Base-by-base conservation (phyloP, 2,888 invertebrate genomes). In the Ophion ellenae region DNA sequence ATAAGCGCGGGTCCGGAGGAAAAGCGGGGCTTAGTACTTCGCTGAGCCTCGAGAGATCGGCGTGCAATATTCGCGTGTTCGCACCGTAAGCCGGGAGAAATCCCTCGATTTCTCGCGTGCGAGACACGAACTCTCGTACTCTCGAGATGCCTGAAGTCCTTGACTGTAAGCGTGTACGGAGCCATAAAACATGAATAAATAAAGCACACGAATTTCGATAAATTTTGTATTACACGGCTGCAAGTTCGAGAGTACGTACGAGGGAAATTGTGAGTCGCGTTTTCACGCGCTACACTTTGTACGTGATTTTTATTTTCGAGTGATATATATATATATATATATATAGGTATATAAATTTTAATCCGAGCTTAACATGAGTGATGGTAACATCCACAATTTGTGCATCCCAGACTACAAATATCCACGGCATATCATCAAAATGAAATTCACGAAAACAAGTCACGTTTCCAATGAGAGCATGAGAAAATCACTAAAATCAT, bases 61-160 rank as follows among this genome's bases (percentile, higher is more conserved):
- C 28, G 64, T 66, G 82, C 85, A 83, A 85, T 85, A 80, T 85
- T 73, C 71, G 70, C 57, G 76, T 59, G 36, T 32, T 59, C 59
- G 53, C 66, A 47, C 14, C 11, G 10, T 5, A 59, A 59, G 75
- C 11, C 45, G 45, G 45, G 17, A 74, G n/a, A 47, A 24, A n/a
- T 67, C 40, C 24, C 32, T 53, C 36, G 32, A n/a, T 40, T 74
- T 53, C 63, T 69, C 63, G 61, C 45, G n/a, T 28, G 36, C 28
- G 20, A 24, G 20, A 20, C 32, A 24, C 61, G 20, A 78, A 53
- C 64, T 40, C 77, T 69, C 57, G 40, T 69, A 69, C 53, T 61
- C 63, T 53, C 53, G 53, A 53, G 45, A 45, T 47, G 77, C 61
- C 75, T 75, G 79, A 79, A 71, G 74, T 81, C 67, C 80, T 77